Conservation (phyloP, 1,140 invertebrate genomes). For the Drosophila murphyi region DNA sequence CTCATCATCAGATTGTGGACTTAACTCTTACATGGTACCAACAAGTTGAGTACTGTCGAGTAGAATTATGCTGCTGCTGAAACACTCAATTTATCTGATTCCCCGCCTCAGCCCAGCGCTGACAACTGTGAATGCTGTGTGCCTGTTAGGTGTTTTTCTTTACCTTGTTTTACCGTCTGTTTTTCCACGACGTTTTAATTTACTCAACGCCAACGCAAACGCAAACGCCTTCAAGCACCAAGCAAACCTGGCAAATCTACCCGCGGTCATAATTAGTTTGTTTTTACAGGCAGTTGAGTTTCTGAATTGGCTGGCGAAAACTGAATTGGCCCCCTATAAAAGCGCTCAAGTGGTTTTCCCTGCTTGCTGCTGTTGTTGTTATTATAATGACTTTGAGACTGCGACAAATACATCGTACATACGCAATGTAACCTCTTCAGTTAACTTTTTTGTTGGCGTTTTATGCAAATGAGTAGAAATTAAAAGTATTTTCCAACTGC, state of each 20-base stretch:
- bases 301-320: constrained; percentile 64
- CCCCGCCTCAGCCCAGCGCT: not conserved
- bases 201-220: constrained; percentile 51
- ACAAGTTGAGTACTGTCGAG: not conserved
- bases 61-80: not conserved
- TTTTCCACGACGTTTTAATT: constrained; percentile 74
- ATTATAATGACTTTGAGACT: constrained; percentile 35
- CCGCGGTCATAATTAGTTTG: constrained; percentile 81
- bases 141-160: constrained; percentile 29
- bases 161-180: constrained; percentile 57
- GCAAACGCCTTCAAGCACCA: constrained; percentile 6
- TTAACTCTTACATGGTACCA: not conserved
- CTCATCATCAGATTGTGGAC: not conserved
- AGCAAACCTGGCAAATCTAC: constrained; percentile 42
- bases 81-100: constrained; percentile 18
- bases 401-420: constrained; percentile 68
- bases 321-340: constrained; percentile 45
- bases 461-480: not conserved
- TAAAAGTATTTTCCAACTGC: not conserved
- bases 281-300: constrained; percentile 78
- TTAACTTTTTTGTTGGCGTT: not conserved
- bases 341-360: constrained; percentile 51
- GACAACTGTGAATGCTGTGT: constrained; percentile 17
- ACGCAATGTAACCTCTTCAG: constrained; percentile 37
- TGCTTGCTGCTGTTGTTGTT: constrained; percentile 21